Conservation (phyloP, 2,888 invertebrate genomes). For the Hofmannophila pseudospretella region DNA sequence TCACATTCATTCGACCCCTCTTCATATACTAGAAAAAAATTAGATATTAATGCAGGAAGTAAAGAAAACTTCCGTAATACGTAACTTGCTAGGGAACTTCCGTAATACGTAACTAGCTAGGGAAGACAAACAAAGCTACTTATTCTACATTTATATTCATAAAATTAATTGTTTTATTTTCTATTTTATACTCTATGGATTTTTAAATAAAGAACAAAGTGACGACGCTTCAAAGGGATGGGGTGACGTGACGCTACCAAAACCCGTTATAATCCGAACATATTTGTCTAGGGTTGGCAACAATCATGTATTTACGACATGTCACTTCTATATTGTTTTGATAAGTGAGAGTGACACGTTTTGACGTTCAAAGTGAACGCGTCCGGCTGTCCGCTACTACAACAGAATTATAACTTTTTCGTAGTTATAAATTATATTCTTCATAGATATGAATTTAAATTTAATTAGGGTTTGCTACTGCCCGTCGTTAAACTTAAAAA, state of each 20-base stretch:
- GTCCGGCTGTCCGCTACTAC: conserved; percentile 14
- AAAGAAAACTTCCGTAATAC: conserved; percentile 43
- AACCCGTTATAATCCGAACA: conserved; percentile 52
- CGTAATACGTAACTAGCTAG: conserved; percentile 37
- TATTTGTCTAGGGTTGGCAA: conserved; percentile 48
- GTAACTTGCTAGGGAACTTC: too few relatives aligned
- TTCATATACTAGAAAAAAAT: conserved; percentile 32
- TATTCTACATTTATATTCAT: conserved; percentile 27
- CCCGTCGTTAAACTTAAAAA: conserved; percentile 16
- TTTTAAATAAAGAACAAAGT: conserved; percentile 24
- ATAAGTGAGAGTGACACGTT: conserved; percentile 47
- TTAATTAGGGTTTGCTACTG: conserved; percentile 14
- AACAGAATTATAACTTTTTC: conserved; percentile 16
- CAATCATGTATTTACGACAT: conserved; percentile 45
- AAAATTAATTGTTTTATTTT: background rate
- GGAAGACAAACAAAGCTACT: conserved; percentile 44
- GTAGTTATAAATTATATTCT: conserved; percentile 3
- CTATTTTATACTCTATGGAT: conserved; percentile 24
- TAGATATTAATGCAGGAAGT: conserved; percentile 59
- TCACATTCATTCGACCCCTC: conserved; percentile 61
- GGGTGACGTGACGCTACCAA: conserved; percentile 25
- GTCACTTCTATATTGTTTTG: conserved; percentile 57
- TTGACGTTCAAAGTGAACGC: conserved; percentile 23
- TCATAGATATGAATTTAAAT: conserved; percentile 15
- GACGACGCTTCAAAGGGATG: conserved; percentile 15